Evolutionary conservation across 2,888 invertebrate species (phyloP).

Genomic region (Punctoribates punctum): DNA sequence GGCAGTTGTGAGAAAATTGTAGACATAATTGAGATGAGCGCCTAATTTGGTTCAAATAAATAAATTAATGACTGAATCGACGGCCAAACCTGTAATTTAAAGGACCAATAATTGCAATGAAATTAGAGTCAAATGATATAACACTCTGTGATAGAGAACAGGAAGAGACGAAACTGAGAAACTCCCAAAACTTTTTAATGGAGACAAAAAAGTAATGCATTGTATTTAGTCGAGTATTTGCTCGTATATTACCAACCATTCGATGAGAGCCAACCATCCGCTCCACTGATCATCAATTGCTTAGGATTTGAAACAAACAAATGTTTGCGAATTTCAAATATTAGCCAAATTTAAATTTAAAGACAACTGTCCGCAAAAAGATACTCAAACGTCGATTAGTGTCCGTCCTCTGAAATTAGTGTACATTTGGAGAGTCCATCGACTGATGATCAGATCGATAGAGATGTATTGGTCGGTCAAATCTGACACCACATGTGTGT

Average conservation of each 20-base stretch:
- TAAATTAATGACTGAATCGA: background rate
- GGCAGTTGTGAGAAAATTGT: background rate
- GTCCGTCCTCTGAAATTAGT: too few relatives aligned
- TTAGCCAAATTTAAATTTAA: too few relatives aligned
- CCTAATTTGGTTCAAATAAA: background rate
- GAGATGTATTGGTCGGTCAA: slow-evolving; percentile 29
- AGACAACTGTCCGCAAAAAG: too few relatives aligned
- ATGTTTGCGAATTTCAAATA: background rate
- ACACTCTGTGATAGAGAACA: background rate
- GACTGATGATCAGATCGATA: background rate
- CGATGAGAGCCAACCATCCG: background rate
- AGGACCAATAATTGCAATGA: background rate
- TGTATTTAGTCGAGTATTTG: slow-evolving; percentile 24
- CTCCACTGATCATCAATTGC: background rate
- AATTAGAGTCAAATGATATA: too few relatives aligned
- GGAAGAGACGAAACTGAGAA: slow-evolving; percentile 19
- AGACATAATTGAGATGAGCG: background rate
- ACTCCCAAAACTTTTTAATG: slow-evolving; percentile 17
- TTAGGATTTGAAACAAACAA: slow-evolving; percentile 10
- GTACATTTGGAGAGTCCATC: background rate
- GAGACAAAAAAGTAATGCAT: background rate
- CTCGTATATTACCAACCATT: background rate
- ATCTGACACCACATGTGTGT: slow-evolving; percentile 33
- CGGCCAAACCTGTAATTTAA: slow-evolving; percentile 7
- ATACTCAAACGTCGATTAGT: too few relatives aligned